Conservation (phyloP, 2,888 invertebrate genomes). For the Hemaris fuciformis region DNA sequence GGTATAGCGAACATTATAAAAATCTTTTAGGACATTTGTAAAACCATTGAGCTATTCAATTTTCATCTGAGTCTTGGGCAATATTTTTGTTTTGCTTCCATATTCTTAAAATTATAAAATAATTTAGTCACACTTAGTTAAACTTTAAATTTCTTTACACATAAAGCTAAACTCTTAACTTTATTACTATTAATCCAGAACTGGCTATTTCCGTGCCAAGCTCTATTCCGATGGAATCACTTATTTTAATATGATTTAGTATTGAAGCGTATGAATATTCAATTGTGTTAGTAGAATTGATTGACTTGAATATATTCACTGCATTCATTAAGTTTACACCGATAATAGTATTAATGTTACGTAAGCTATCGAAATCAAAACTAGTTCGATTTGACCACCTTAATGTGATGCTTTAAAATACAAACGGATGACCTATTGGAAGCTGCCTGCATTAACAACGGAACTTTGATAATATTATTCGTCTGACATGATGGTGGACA, state of each 20-base stretch:
- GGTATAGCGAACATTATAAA: too few species aligned
- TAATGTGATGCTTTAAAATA: too few species aligned
- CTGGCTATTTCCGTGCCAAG: background rate
- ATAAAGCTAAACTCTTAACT: background rate
- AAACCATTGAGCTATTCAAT: too few species aligned
- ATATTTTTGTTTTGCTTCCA: background rate
- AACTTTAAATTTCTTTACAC: background rate
- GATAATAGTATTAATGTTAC: background rate
- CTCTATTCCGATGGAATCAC: background rate
- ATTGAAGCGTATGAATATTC: conserved; percentile 18
- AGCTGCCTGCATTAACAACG: too few species aligned
- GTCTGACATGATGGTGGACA: too few species aligned
- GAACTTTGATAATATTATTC: too few species aligned
- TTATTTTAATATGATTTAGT: background rate
- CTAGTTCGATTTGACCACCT: too few species aligned
- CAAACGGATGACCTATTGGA: too few species aligned
- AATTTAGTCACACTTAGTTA: too few species aligned
- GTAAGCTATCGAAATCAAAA: background rate
- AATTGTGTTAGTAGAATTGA: background rate
- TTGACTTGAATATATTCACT: background rate
- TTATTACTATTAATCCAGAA: conserved; percentile 2
- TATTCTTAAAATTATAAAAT: too few species aligned
- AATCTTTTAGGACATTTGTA: too few species aligned
- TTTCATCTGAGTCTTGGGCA: background rate
- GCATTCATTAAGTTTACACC: background rate